A percentile compares a stretch with the other conserved stretches of the same genome.
Conservation (phyloP, 2,113 vertebrate genomes). For the Pelmatolapia mariae region DNA sequence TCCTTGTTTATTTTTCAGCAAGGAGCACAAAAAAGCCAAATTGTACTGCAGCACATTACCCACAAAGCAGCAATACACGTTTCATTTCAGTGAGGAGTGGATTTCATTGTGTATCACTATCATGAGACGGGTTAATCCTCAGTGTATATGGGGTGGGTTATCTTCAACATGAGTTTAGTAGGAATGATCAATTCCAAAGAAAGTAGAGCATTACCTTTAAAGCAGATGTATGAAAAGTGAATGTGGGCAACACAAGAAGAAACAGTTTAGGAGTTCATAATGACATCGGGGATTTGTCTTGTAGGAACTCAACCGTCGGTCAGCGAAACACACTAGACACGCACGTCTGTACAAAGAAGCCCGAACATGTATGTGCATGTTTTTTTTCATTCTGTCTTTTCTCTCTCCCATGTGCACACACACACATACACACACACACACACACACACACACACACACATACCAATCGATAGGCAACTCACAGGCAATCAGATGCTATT, state of each 20-base stretch:
- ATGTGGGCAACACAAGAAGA: neutral
- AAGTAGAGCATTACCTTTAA: neutral
- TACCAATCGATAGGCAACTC: slow-evolving; percentile 78
- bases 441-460: slow-evolving; percentile 14
- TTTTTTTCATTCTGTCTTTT: slow-evolving; percentile 21
- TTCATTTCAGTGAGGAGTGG: neutral
- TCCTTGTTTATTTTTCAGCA: slow-evolving; percentile 45
- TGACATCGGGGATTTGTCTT: neutral
- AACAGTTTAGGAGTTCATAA: neutral
- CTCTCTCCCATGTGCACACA: neutral
- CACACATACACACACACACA: slow-evolving; percentile 14
- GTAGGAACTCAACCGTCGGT: neutral
- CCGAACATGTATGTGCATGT: slow-evolving; percentile 16
- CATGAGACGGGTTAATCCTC: neutral
- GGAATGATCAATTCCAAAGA: neutral
- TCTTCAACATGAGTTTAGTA: neutral
- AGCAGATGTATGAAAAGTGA: neutral
- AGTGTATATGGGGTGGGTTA: neutral
- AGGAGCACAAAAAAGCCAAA: neutral
- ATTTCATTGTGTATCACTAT: neutral
- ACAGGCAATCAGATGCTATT: slow-evolving; percentile 83
- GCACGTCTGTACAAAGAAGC: neutral
- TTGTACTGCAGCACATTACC: neutral
- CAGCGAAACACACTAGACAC: neutral
- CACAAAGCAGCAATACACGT: neutral